phyloP scores from a whole-genome alignment of 2,888 invertebrate genomes.

The Thelaira solivaga region DNA sequence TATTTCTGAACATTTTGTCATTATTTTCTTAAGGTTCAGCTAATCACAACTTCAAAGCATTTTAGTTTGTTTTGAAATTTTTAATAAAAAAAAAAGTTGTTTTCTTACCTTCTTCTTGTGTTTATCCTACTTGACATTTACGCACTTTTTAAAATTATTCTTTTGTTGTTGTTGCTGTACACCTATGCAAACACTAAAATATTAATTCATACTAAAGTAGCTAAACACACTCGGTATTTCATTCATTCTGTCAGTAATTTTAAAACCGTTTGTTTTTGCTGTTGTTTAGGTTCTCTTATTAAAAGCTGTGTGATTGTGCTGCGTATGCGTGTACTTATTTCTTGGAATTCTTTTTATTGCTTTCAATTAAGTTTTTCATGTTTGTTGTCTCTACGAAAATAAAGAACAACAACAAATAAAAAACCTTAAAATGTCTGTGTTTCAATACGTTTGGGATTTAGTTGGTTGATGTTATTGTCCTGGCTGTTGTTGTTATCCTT shows the following conservation, averaged over 20 bases:
- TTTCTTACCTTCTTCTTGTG: not conserved
- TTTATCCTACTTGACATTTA: not conserved
- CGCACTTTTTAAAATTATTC: constrained; percentile 8
- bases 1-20: too few species aligned
- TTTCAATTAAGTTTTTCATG: constrained; percentile 56
- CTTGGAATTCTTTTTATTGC: constrained; percentile 26
- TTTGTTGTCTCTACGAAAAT: constrained; percentile 40
- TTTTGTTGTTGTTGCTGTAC: not conserved
- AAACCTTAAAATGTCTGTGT: too few species aligned
- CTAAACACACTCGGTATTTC: not conserved
- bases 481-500: constrained; percentile 25
- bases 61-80: not conserved
- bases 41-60: too few species aligned
- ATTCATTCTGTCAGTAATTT: constrained; percentile 12
- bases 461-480: constrained; percentile 31
- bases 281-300: constrained; percentile 5
- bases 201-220: constrained; percentile 50
- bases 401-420: too few species aligned
- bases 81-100: not conserved
- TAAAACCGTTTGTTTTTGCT: too few species aligned
- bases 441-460: constrained; percentile 43
- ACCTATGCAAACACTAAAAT: constrained; percentile 56
- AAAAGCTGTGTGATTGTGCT: constrained; percentile 16
- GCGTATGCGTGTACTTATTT: not conserved
- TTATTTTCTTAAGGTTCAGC: too few species aligned